A percentile compares a stretch with the other conserved stretches of the same genome.
Conservation (phyloP, 92 coral and sea anemone genomes). For the Epizoanthus scotinus region DNA sequence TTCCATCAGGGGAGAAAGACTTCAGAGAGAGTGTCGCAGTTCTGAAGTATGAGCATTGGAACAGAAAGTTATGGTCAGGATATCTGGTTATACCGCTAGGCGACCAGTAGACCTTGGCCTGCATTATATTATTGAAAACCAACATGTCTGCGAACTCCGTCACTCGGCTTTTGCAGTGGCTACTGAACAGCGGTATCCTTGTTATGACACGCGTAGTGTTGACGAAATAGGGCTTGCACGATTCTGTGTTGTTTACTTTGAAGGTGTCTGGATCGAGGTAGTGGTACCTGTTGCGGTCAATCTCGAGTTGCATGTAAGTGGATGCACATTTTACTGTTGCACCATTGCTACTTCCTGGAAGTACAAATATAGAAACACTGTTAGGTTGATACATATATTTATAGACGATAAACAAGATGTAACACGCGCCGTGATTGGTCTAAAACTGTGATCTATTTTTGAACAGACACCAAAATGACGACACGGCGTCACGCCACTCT, state of each 20-base stretch:
- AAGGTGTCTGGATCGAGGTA: constrained; percentile 18
- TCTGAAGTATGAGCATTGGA: constrained; percentile 34
- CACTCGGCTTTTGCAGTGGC: constrained; percentile 8
- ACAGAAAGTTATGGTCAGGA: constrained; percentile 3
- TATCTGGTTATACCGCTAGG: constrained; percentile 23
- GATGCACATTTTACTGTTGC: constrained; percentile 15
- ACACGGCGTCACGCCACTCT: no score
- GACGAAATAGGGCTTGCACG: not conserved
- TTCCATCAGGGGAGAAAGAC: constrained; percentile 32
- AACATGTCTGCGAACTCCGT: constrained; percentile 25
- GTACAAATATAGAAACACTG: not conserved
- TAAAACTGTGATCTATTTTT: no score
- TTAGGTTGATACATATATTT: no score
- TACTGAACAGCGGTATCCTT: constrained; percentile 21
- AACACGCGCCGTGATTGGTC: no score
- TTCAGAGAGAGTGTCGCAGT: constrained; percentile 18
- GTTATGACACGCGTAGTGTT: constrained; percentile 21
- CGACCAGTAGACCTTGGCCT: constrained; percentile 23
- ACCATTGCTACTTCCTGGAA: constrained; percentile 3
- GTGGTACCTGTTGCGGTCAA: not conserved
- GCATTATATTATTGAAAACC: not conserved
- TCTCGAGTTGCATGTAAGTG: constrained; percentile 6
- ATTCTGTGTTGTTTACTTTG: constrained; percentile 9
- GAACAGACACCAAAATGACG: no score
- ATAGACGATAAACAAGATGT: no score